Conservation (phyloP, 2,113 vertebrate species). For the Rhinichthys klamathensis region DNA sequence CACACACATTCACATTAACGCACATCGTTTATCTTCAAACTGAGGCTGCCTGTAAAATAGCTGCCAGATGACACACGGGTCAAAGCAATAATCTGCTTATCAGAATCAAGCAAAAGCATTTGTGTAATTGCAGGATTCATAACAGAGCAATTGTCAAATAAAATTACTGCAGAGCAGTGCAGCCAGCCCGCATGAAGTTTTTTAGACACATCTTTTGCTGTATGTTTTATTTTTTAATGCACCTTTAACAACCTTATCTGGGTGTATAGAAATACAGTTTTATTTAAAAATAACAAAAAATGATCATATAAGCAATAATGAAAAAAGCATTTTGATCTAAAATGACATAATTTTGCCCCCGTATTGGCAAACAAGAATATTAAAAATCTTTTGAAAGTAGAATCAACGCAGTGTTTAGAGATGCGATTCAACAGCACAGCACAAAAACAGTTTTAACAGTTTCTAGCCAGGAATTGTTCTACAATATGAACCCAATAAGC, state of each 20-base stretch:
- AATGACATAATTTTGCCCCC: not conserved
- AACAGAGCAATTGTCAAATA: conserved; percentile 21
- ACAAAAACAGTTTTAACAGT: not conserved
- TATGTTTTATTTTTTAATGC: too few species aligned
- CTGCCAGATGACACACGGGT: conserved; percentile 48
- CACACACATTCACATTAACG: not conserved
- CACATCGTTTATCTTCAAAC: conserved; percentile 23
- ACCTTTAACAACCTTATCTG: not conserved
- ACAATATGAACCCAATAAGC: not conserved
- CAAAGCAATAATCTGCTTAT: conserved; percentile 50
- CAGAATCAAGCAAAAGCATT: conserved; percentile 42
- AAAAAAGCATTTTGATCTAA: not conserved
- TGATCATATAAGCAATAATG: not conserved
- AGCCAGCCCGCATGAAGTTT: conserved; percentile 20
- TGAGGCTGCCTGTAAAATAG: conserved; percentile 23
- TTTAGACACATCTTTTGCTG: not conserved
- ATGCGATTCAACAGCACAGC: not conserved
- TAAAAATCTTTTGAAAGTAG: not conserved
- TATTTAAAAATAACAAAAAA: not conserved
- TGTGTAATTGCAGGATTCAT: conserved; percentile 50
- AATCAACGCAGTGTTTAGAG: not conserved
- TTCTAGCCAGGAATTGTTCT: not conserved
- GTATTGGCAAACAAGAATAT: not conserved
- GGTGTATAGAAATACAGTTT: not conserved
- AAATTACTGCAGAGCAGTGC: conserved; percentile 2